Base-by-base conservation (phyloP, 2,113 vertebrate genomes). In the Collichthys lucidus region DNA sequence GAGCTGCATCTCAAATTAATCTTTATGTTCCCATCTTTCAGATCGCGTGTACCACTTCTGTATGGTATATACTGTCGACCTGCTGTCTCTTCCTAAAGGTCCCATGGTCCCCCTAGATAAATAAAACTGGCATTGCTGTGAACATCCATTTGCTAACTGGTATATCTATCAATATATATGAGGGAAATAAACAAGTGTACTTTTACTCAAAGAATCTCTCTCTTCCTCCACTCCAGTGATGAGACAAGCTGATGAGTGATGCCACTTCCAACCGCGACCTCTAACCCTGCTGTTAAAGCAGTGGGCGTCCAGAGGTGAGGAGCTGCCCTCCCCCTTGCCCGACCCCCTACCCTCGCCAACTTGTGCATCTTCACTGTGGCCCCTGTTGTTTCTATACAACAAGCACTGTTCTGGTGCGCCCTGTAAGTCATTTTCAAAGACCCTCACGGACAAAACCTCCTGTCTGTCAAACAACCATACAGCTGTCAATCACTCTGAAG, bases 391-490 rank as follows among this genome's bases (percentile, higher is more conserved):
- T 22, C 71, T 77, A 74, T 72, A 35, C 31, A 35, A 86, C 79
- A 91, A 85, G 77, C 80, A 35, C 83, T 89, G 86, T 89, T 87
- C 80, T 46, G 69, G 79, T 84, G 90, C 85, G 59, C 87, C 77
- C 77, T 85, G 85, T 91, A 89, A 88, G 89, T 90, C 80, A 7
- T 47, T 29, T 85, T 80, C 80, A 49, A 74, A 47, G 83, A 63
- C 83, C 7, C 75, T 42, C 71, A 11, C 52, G 47, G 50, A 92
- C 93, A 94, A 94, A 91, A 85, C 81, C 4, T 5, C 35, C 92
- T 92, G 93, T 95, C 94, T 57, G 56, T 95, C 94, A 94, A 76
- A 77, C 57, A 14, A 47, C 87, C 77, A 89, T 92, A 86, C 83
- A 92, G 61, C 88, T 83, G 94, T 94, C 94, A 95, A 89, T 95